A percentile compares a stretch with the other conserved stretches of the same genome.
phyloP scores from a whole-genome alignment of 2,113 vertebrate species.

The Carettochelys insculpta region DNA sequence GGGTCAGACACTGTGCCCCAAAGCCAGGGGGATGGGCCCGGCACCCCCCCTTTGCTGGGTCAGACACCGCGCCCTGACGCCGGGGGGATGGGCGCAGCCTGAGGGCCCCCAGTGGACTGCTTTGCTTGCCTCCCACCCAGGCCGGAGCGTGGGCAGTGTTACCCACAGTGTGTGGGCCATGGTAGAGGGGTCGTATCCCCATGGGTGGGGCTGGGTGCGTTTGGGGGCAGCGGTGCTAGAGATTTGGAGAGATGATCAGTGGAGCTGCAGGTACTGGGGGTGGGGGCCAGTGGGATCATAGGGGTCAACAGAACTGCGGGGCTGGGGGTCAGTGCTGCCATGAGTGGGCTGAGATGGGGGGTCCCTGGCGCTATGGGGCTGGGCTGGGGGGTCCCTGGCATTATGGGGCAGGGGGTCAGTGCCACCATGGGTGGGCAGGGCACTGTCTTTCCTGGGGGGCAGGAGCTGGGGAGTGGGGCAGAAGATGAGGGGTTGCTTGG shows the following conservation, averaged over 20 bases:
- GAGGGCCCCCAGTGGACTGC: neutral
- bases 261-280: too few relatives aligned
- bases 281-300: too few relatives aligned
- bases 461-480: neutral
- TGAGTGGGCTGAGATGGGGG: neutral
- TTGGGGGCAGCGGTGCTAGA: neutral
- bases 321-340: neutral
- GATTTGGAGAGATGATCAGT: too few relatives aligned
- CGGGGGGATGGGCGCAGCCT: neutral
- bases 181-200: neutral
- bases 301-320: neutral
- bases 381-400: neutral
- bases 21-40: neutral
- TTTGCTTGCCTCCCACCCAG: neutral
- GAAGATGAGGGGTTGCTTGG: too few relatives aligned
- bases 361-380: neutral
- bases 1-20: too few relatives aligned
- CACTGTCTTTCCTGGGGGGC: too few relatives aligned
- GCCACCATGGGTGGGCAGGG: too few relatives aligned
- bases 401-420: neutral
- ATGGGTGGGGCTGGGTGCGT: neutral
- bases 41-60: too few relatives aligned
- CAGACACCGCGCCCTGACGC: neutral
- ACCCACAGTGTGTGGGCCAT: fast-evolving
- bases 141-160: neutral